Conservation (phyloP, 2,888 invertebrate species). For the Ophioninae sp. region DNA sequence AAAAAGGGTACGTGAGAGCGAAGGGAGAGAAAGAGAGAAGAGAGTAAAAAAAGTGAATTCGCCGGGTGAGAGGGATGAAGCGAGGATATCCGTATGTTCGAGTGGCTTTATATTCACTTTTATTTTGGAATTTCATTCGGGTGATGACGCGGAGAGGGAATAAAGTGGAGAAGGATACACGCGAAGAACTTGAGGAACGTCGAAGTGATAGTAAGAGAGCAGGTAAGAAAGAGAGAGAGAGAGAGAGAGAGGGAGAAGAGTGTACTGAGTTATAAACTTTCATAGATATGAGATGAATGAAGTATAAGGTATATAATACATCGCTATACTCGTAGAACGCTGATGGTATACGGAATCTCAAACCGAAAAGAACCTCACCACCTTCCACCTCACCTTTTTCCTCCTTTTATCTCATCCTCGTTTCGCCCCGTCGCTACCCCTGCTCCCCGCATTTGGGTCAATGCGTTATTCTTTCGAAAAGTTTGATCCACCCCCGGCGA, state of each 20-base stretch:
- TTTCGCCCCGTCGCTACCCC: neutral
- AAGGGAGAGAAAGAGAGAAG: neutral
- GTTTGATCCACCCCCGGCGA: conserved; percentile 47
- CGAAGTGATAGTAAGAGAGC: neutral
- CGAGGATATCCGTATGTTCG: conserved; percentile 50
- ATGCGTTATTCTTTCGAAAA: conserved; percentile 51
- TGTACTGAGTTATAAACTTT: conserved; percentile 54
- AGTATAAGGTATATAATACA: conserved; percentile 40
- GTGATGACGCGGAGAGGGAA: conserved; percentile 1
- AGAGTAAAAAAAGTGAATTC: neutral
- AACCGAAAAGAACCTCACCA: conserved; percentile 28
- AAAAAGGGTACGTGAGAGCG: no score
- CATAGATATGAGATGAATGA: conserved; percentile 53
- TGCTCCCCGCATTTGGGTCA: conserved; percentile 52
- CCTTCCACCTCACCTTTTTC: neutral
- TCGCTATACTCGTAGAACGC: conserved; percentile 33
- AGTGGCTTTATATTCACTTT: conserved; percentile 61
- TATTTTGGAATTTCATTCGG: conserved; percentile 59
- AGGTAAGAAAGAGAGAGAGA: conserved; percentile 3
- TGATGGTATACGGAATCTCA: conserved; percentile 49
- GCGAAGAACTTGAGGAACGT: conserved; percentile 3
- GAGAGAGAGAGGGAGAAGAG: conserved; percentile 8
- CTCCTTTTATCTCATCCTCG: neutral
- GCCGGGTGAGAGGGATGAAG: neutral
- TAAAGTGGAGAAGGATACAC: neutral